Conservation (phyloP, 2,113 vertebrate species). For the Cryptotis parvus region DNA sequence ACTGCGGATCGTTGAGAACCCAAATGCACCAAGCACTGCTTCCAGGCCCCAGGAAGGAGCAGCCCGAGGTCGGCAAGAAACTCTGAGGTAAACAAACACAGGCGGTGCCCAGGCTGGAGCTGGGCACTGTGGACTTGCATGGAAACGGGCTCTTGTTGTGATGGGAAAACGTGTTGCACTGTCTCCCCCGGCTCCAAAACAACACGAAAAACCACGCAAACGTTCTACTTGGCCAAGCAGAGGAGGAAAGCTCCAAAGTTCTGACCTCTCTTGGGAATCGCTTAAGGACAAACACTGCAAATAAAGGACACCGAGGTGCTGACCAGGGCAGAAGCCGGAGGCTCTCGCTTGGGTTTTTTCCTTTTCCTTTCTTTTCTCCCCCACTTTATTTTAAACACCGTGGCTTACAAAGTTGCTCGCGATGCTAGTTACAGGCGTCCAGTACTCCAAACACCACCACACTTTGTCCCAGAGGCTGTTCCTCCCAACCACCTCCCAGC, state of each 20-base stretch:
- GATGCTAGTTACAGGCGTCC: too few species aligned
- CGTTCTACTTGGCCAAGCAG: neutral
- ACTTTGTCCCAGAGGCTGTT: constrained; percentile 31
- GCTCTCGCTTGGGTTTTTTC: neutral
- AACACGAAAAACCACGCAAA: neutral
- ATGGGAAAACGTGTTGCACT: constrained; percentile 58
- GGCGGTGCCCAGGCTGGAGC: neutral
- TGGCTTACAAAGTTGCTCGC: too few species aligned
- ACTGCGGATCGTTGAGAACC: neutral
- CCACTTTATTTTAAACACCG: too few species aligned
- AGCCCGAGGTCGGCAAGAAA: neutral
- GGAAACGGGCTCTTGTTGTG: constrained; percentile 11
- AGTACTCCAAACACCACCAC: neutral
- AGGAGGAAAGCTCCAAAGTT: constrained; percentile 58
- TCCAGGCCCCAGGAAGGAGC: neutral
- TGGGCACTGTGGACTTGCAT: neutral
- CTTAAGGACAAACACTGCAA: constrained; percentile 58
- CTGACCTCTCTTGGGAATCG: constrained; percentile 19
- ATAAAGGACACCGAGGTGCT: constrained; percentile 22
- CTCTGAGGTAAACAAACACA: constrained; percentile 41
- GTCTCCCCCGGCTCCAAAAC: neutral
- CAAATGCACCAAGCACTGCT: neutral
- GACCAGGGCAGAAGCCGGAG: neutral
- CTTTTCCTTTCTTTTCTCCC: too few species aligned
- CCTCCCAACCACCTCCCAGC: neutral